These are phyloP conservation scores for Dasypolia templi DNA, from an alignment of 2,888 invertebrate species.

Conservation along the genomic window DNA sequence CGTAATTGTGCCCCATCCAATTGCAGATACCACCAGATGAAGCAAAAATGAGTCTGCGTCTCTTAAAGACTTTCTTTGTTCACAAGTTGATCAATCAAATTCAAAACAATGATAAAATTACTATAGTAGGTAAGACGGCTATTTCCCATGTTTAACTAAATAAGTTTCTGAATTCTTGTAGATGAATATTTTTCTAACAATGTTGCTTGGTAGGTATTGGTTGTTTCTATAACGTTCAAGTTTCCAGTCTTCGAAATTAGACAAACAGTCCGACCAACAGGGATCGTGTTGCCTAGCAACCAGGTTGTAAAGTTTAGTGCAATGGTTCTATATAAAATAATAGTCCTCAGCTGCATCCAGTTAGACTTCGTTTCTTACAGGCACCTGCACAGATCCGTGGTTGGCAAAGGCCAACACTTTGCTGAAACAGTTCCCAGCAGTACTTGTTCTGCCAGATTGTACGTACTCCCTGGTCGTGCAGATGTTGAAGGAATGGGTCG, in stretches of 20 bases:
- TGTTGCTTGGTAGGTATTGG: background rate
- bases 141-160: too few species aligned
- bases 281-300: background rate
- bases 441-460: conserved; percentile 76
- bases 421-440: conserved; percentile 75
- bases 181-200: background rate
- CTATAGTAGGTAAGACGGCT: conserved; percentile 76
- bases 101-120: conserved; percentile 76
- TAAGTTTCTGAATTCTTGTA: background rate
- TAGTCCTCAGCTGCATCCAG: background rate
- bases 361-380: conserved; percentile 66
- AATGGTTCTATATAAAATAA: background rate
- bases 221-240: background rate
- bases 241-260: background rate
- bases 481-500: conserved; percentile 78
- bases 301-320: background rate
- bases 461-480: conserved; percentile 74
- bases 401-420: conserved; percentile 71
- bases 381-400: conserved; percentile 82
- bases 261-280: too few species aligned
- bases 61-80: conserved; percentile 71
- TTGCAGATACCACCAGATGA: conserved; percentile 74
- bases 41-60: conserved; percentile 63
- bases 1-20: background rate
- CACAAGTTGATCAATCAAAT: conserved; percentile 75